phyloP scores from a whole-genome alignment of 2,888 invertebrate genomes.

The Aethes cnicana region DNA sequence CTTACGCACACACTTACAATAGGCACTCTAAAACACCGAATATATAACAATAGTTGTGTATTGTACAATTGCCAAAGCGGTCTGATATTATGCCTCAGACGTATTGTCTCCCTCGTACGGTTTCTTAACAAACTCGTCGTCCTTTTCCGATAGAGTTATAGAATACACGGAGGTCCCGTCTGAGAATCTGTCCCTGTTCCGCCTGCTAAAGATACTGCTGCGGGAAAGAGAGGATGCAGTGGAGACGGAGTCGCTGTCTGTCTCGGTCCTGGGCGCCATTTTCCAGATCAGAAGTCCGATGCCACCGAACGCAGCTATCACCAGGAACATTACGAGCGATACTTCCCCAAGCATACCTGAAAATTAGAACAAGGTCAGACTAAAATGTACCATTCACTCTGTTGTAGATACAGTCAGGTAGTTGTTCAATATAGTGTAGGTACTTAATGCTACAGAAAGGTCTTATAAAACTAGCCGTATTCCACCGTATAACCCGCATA shows the following conservation, averaged over 20 bases:
- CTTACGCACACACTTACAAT: too few relatives aligned
- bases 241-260: slow-evolving; percentile 76
- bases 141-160: slow-evolving; percentile 75
- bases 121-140: slow-evolving; percentile 62
- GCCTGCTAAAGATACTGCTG: slow-evolving; percentile 63
- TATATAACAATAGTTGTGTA: too few relatives aligned
- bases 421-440: too few relatives aligned
- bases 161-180: slow-evolving; percentile 76
- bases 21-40: too few relatives aligned
- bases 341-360: slow-evolving; percentile 76
- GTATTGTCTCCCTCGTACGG: slow-evolving; percentile 70
- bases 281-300: slow-evolving; percentile 81
- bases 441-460: too few relatives aligned
- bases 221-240: slow-evolving; percentile 70
- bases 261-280: slow-evolving; percentile 77
- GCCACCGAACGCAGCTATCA: slow-evolving; percentile 82
- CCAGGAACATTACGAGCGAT: slow-evolving; percentile 79
- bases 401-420: too few relatives aligned
- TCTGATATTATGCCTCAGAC: slow-evolving; percentile 67
- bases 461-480: too few relatives aligned
- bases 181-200: slow-evolving; percentile 71
- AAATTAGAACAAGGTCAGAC: slow-evolving; percentile 41
- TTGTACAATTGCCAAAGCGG: slow-evolving; percentile 22
- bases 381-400: too few relatives aligned
- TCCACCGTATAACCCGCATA: too few relatives aligned